These are phyloP conservation scores for Cyanocitta stelleri DNA, from an alignment of 2,113 vertebrate genomes.

Conservation along the genomic window DNA sequence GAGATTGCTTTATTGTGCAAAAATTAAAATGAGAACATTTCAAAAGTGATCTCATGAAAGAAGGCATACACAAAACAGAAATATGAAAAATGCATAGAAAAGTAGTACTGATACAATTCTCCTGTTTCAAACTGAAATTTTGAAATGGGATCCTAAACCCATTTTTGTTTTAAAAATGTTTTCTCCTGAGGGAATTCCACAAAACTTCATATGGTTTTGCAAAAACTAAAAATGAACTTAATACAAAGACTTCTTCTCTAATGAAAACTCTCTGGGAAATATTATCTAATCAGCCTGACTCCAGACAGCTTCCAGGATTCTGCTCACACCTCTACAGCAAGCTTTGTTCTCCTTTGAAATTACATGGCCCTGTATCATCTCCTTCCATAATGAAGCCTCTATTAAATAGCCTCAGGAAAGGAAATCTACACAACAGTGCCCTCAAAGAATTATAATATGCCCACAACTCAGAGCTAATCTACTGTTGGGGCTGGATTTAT, in stretches of 20 bases:
- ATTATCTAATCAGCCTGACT: background rate
- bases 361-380: background rate
- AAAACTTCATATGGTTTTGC: background rate
- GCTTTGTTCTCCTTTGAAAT: constrained; percentile 23
- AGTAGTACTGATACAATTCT: background rate
- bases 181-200: background rate
- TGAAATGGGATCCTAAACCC: background rate
- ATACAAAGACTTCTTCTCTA: background rate
- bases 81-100: background rate
- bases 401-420: background rate
- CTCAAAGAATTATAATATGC: background rate
- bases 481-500: background rate
- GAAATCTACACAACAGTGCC: background rate
- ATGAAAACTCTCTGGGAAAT: background rate
- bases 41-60: background rate
- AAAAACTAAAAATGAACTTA: background rate
- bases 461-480: background rate
- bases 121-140: background rate
- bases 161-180: background rate
- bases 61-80: background rate
- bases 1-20: background rate
- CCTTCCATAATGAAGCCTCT: background rate
- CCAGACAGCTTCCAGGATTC: background rate
- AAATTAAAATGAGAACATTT: background rate
- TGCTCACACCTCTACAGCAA: background rate